phyloP scores from a whole-genome alignment of 2,888 invertebrate species.

The Troides aeacus region DNA sequence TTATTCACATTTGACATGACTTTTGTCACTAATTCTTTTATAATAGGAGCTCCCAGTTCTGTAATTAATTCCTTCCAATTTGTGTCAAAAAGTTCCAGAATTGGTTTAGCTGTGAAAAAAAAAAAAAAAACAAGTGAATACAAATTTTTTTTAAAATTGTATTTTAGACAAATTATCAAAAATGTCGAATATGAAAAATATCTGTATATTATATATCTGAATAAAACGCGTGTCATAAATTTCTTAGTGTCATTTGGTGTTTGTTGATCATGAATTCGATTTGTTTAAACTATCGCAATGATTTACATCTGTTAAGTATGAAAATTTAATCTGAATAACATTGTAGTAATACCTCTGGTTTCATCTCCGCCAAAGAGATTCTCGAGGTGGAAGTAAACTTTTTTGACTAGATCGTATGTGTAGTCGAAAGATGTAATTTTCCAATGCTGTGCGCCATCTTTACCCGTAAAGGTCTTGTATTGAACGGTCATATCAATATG shows the following conservation, averaged over 20 bases:
- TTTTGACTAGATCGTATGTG: conserved; percentile 39
- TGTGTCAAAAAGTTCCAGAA: conserved; percentile 38
- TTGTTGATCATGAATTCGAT: no score
- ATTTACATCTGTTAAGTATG: no score
- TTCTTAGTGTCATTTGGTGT: no score
- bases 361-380: conserved; percentile 48
- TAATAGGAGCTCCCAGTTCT: conserved; percentile 42
- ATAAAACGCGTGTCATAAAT: no score
- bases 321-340: no score
- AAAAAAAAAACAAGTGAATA: neutral
- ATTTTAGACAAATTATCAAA: no score
- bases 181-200: no score
- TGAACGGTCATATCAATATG: conserved; percentile 29
- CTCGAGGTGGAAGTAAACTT: conserved; percentile 36
- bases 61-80: conserved; percentile 42
- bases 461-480: conserved; percentile 35
- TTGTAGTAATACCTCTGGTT: conserved; percentile 37
- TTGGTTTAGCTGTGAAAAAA: conserved; percentile 43
- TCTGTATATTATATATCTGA: no score
- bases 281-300: no score
- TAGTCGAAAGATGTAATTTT: conserved; percentile 43
- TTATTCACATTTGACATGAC: conserved; percentile 24
- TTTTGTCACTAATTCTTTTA: conserved; percentile 35
- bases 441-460: conserved; percentile 43
- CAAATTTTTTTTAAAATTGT: no score